Evolutionary conservation across 2,888 invertebrate genomes (phyloP).

Genomic region (Apotomis capreana): DNA sequence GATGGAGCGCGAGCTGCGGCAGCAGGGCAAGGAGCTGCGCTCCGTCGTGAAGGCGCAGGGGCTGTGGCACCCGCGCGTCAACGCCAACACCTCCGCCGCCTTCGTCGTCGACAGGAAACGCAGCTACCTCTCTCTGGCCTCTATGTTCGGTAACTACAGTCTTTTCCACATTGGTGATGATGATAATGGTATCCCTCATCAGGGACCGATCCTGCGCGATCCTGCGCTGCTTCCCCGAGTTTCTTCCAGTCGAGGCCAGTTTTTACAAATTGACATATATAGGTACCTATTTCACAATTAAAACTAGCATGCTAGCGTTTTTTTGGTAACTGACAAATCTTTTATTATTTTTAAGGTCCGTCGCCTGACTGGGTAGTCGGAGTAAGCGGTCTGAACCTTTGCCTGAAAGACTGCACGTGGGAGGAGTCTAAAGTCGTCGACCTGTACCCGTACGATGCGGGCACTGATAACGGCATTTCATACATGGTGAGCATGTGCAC

Average conservation of each 20-base stretch:
- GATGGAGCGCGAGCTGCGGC: slow-evolving; percentile 94
- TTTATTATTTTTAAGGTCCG: slow-evolving; percentile 85
- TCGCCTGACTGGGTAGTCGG: slow-evolving; percentile 99
- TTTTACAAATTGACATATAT: no score
- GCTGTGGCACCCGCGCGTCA: slow-evolving; percentile 94
- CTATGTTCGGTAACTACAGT: slow-evolving; percentile 88
- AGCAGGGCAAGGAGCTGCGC: slow-evolving; percentile 88
- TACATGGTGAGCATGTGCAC: slow-evolving; percentile 87
- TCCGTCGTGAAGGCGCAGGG: slow-evolving; percentile 95
- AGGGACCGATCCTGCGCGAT: no score
- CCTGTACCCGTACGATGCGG: slow-evolving; percentile 97
- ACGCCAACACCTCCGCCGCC: slow-evolving; percentile 90
- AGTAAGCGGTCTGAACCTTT: slow-evolving; percentile 93
- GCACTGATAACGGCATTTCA: slow-evolving; percentile 95
- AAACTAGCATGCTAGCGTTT: not conserved
- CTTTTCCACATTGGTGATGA: no score
- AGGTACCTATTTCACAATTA: no score
- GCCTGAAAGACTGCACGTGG: slow-evolving; percentile 96
- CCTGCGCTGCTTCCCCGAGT: no score
- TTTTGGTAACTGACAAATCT: not conserved
- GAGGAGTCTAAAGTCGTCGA: slow-evolving; percentile 91
- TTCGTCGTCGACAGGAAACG: slow-evolving; percentile 93
- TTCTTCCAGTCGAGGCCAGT: no score
- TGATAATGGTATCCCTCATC: no score
- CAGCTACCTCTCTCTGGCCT: slow-evolving; percentile 93